Conservation (phyloP, 2,113 vertebrate genomes). For the Podilymbus podiceps region DNA sequence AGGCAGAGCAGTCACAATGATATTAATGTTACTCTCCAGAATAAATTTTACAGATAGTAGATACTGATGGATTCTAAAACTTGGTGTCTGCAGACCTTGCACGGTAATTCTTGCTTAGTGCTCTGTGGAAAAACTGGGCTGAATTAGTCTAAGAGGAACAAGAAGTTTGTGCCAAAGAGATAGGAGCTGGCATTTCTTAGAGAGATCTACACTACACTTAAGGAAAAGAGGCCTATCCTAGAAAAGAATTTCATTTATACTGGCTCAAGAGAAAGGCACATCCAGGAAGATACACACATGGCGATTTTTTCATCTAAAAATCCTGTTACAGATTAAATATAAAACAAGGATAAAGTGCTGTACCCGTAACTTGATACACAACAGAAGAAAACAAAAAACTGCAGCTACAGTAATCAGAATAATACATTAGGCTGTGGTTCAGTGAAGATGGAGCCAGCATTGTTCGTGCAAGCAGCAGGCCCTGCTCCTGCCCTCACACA, state of each 20-base stretch:
- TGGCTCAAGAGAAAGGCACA: background rate
- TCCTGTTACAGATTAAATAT: background rate
- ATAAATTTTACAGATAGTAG: constrained; percentile 50
- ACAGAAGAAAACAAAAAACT: background rate
- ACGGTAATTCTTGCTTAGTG: background rate
- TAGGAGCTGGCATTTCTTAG: constrained; percentile 24
- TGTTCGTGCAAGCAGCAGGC: background rate
- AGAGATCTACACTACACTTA: background rate
- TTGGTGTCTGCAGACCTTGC: background rate
- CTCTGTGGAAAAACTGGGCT: background rate
- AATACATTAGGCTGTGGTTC: background rate
- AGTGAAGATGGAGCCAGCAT: background rate
- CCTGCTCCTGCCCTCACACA: rapidly evolving
- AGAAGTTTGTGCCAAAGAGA: background rate
- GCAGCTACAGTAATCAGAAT: background rate
- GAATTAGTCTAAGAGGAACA: background rate
- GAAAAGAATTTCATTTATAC: background rate
- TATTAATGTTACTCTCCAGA: background rate
- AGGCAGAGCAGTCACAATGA: constrained; percentile 19
- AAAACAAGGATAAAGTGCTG: background rate
- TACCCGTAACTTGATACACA: background rate
- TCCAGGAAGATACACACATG: background rate
- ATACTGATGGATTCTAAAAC: background rate
- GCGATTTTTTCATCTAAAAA: background rate
- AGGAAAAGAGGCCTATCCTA: background rate